Evolutionary conservation across 2,797 vertebrate genomes (phyloP), one percentile per base, ranked within the genome.

Genomic region (Mareca strepera): DNA sequence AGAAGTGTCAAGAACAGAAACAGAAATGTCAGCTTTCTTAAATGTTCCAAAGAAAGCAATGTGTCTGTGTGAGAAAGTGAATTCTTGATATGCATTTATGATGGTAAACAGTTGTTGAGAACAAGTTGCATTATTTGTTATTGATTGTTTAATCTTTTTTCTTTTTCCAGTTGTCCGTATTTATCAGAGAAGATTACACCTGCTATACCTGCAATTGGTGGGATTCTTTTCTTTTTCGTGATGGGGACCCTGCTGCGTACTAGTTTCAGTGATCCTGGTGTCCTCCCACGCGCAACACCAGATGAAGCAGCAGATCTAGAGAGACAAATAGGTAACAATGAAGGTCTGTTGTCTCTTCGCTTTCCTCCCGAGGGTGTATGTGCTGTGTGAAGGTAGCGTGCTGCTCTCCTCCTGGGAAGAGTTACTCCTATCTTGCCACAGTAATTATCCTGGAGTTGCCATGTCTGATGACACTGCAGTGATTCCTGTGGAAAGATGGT

Each of bases 191-290:
- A 98, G 43, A 98, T 99, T 97, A 99, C 98, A 8, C 99, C 99
- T 10, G 98, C 98, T 82, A 98, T 99, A 94, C 99, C 99, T 29
- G 99, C 98, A 93, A 98, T 99, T 12, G 99, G 99, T 62, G 99
- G 98, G 23, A 97, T 99, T 92, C 98, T 99, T 83, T 99, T 99
- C 98, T 96, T 99, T 96, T 99, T 99, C 94, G 99, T 99, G 95
- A 98, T 99, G 98, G 99, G 99, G 86, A 99, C 99, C 17, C 98
- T 99, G 96, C 98, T 99, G 68, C 98, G 99, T 73, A 99, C 99
- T 82, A 99, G 99, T 98, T 99, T 99, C 98, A 99, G 99, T 92
- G 99, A 99, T 95, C 99, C 99, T 6, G 99, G 99, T 66, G 99
- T 99, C 94, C 98, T 99, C 90, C 99, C 99, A 39, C 97, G 99